A percentile compares a stretch with the other conserved stretches of the same genome.
Evolutionary conservation across 2,888 invertebrate genomes (phyloP).

Genomic region (Myopa testacea): DNA sequence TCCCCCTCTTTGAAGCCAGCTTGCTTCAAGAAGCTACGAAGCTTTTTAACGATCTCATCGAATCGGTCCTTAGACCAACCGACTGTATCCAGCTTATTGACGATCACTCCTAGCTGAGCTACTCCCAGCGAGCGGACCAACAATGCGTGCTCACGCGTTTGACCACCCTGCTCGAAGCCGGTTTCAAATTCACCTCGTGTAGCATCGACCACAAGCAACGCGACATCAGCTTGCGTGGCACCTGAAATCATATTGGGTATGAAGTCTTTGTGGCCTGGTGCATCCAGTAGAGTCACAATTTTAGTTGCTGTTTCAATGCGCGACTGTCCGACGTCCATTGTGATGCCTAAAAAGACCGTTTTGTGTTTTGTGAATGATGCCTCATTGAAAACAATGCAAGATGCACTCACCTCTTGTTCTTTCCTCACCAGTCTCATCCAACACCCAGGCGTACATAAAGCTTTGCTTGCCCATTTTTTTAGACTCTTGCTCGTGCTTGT

Average conservation of each 20-base stretch:
- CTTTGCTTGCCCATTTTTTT: slow-evolving; percentile 97
- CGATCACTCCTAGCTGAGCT: slow-evolving; percentile 91
- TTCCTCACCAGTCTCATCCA: slow-evolving; percentile 99
- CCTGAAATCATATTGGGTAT: slow-evolving; percentile 99
- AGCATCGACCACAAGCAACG: slow-evolving; percentile 95
- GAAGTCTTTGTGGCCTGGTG: slow-evolving; percentile 99
- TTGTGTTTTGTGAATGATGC: neutral
- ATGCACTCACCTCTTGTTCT: slow-evolving; percentile 76
- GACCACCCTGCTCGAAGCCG: slow-evolving; percentile 97
- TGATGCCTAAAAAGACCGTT: slow-evolving; percentile 74
- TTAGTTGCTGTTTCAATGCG: slow-evolving; percentile 91
- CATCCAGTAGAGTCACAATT: slow-evolving; percentile 85
- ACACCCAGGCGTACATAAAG: slow-evolving; percentile 98
- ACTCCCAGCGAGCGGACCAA: slow-evolving; percentile 91
- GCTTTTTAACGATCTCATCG: slow-evolving; percentile 85
- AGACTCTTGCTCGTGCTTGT: slow-evolving; percentile 97
- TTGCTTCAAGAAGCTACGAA: slow-evolving; percentile 86
- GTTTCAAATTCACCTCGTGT: slow-evolving; percentile 98
- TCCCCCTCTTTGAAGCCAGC: slow-evolving; percentile 91
- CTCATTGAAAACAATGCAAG: neutral
- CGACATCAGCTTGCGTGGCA: slow-evolving; percentile 98
- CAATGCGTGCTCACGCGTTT: slow-evolving; percentile 96
- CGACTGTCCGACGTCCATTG: slow-evolving; percentile 97
- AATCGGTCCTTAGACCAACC: slow-evolving; percentile 93
- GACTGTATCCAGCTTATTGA: slow-evolving; percentile 97